Conservation (phyloP, 2,113 vertebrate genomes). For the zebrafish (Danio rerio) region DNA sequence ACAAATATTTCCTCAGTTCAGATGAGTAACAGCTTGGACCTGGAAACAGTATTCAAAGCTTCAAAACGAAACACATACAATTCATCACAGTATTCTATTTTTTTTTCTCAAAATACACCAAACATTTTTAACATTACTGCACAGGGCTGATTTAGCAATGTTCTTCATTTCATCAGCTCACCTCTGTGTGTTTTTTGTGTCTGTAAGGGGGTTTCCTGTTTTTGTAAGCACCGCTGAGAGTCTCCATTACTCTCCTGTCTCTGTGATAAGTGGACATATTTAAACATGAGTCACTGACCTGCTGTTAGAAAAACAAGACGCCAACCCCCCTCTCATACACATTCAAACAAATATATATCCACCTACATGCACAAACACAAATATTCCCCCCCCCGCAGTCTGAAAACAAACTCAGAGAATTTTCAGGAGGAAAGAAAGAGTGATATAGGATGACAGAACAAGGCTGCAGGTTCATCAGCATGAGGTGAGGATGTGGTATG, state of each 20-base stretch:
- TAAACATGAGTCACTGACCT: slow-evolving; percentile 57
- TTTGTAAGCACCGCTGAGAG: slow-evolving; percentile 36
- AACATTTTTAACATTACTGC: too few relatives aligned
- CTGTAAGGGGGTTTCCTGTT: slow-evolving; percentile 46
- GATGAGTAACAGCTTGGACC: too few relatives aligned
- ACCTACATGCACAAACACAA: background rate
- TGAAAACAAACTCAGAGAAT: slow-evolving; percentile 4
- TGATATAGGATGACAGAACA: background rate
- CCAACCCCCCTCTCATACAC: background rate
- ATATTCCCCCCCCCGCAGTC: background rate
- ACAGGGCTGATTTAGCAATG: background rate
- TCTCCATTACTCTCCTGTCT: slow-evolving; percentile 49
- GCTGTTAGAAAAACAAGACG: slow-evolving; percentile 44
- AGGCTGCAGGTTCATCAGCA: background rate
- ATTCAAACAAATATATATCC: background rate
- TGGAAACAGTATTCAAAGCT: too few relatives aligned
- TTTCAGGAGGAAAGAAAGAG: background rate
- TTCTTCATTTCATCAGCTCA: slow-evolving; percentile 11
- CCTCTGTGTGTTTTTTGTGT: background rate
- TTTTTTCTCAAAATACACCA: too few relatives aligned
- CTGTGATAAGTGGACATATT: slow-evolving; percentile 56
- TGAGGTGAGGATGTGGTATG: background rate
- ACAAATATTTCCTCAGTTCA: too few relatives aligned
- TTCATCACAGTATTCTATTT: too few relatives aligned
- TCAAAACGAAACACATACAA: too few relatives aligned